These are phyloP conservation scores for Melanotaenia trifasciata DNA, from an alignment of 2,797 vertebrate species.

Conservation along the genomic window DNA sequence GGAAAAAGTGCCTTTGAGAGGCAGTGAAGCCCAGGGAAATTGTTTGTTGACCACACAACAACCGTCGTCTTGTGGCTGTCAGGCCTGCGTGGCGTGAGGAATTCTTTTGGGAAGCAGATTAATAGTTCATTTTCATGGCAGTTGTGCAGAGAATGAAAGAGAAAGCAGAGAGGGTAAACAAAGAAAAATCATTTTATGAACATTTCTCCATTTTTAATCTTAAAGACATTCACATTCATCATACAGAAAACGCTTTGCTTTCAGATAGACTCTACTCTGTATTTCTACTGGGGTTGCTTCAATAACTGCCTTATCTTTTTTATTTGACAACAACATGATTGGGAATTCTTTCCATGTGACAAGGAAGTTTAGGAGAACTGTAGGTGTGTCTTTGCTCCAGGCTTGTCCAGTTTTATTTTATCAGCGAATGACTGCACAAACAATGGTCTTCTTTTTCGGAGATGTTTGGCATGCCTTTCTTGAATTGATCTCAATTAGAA, in stretches of 20 bases:
- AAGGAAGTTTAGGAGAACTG: slow-evolving; percentile 50
- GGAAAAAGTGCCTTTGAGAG: slow-evolving; percentile 85
- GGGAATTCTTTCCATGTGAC: slow-evolving; percentile 49
- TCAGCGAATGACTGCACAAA: slow-evolving; percentile 48
- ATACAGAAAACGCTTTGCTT: slow-evolving; percentile 68
- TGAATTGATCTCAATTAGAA: slow-evolving; percentile 53
- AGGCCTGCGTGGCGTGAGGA: slow-evolving; percentile 78
- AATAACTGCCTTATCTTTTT: slow-evolving; percentile 58
- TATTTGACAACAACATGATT: slow-evolving; percentile 55
- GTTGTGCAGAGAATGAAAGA: slow-evolving; percentile 62
- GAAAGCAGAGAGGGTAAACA: slow-evolving; percentile 23
- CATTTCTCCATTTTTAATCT: slow-evolving; percentile 22
- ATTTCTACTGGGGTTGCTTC: slow-evolving; percentile 51
- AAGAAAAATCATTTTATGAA: slow-evolving; percentile 26
- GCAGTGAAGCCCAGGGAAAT: slow-evolving; percentile 88
- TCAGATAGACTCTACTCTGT: slow-evolving; percentile 44
- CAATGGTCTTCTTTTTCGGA: slow-evolving; percentile 54
- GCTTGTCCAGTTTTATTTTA: slow-evolving; percentile 63
- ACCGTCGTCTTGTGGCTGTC: slow-evolving; percentile 83
- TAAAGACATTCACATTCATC: slow-evolving; percentile 43
- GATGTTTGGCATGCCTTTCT: slow-evolving; percentile 50
- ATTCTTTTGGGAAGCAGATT: slow-evolving; percentile 87
- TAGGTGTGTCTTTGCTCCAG: slow-evolving; percentile 19
- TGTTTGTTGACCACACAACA: slow-evolving; percentile 89
- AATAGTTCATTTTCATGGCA: slow-evolving; percentile 86